Percentiles rank a stretch among this genome's conserved stretches.
Evolutionary conservation across 2,113 vertebrate genomes (phyloP).

Genomic region (Gavia stellata): DNA sequence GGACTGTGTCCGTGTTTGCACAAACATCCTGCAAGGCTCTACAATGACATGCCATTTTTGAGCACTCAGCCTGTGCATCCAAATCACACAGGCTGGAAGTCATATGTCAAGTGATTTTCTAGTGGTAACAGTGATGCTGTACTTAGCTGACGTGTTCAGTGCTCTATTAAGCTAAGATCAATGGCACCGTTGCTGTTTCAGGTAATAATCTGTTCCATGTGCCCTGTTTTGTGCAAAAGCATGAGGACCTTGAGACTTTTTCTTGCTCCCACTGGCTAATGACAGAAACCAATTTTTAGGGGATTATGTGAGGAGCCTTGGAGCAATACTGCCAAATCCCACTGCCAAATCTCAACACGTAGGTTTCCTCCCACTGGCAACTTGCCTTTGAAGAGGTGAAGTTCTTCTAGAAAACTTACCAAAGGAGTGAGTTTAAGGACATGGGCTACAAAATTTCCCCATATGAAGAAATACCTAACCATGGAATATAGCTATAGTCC

Average conservation of each 20-base stretch:
- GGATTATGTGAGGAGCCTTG: neutral
- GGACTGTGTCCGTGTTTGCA: fast-evolving
- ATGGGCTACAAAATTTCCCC: neutral
- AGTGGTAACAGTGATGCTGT: neutral
- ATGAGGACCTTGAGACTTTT: neutral
- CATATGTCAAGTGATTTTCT: neutral
- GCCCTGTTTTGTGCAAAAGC: neutral
- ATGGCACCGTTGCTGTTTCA: neutral
- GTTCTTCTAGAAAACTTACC: neutral
- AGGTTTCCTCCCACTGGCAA: neutral
- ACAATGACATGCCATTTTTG: neutral
- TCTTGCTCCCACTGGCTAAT: neutral
- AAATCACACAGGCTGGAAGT: neutral
- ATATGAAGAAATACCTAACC: neutral
- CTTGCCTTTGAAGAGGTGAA: neutral
- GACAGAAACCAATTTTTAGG: neutral
- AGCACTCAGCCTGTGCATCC: neutral
- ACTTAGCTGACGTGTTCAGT: neutral
- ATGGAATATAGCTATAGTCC: neutral
- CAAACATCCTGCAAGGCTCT: neutral
- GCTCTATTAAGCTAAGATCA: neutral
- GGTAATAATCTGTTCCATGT: neutral
- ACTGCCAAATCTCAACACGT: neutral
- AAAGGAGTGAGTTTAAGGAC: neutral
- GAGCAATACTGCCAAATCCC: neutral